These are phyloP conservation scores for Marisa cornuarietis DNA, from an alignment of 1,140 invertebrate species.

Conservation along the genomic window DNA sequence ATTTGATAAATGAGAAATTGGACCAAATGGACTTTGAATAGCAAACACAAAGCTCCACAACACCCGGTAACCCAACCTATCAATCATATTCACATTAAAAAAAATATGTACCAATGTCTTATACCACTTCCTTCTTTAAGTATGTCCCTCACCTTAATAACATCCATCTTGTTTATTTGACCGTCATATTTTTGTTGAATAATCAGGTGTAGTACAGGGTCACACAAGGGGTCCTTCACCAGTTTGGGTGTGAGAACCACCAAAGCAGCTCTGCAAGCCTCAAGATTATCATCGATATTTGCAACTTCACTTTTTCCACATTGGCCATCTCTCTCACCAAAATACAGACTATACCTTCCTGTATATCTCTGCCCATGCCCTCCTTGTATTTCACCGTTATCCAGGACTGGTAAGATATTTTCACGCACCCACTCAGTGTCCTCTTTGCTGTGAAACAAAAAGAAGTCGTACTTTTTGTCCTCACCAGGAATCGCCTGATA, in stretches of 20 bases:
- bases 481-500: background rate
- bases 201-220: constrained; percentile 36
- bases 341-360: constrained; percentile 33
- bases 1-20: too few species aligned
- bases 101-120: too few species aligned
- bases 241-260: constrained; percentile 41
- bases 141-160: constrained; percentile 31
- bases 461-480: constrained; percentile 35
- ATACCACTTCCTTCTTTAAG: too few species aligned
- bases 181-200: constrained; percentile 21
- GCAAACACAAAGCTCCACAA: too few species aligned
- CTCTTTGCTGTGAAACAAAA: constrained; percentile 39
- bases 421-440: constrained; percentile 41
- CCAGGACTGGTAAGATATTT: constrained; percentile 37
- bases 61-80: too few species aligned
- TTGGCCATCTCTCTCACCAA: constrained; percentile 32
- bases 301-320: constrained; percentile 25
- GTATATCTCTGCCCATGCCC: background rate
- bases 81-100: too few species aligned
- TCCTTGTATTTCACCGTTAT: constrained; percentile 23
- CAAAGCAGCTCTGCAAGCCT: constrained; percentile 34
- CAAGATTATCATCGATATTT: constrained; percentile 39
- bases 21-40: too few species aligned
- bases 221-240: constrained; percentile 25
- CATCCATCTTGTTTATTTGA: constrained; percentile 32